Conservation (phyloP, 1,140 invertebrate genomes). For the Caenorhabditis tropicalis region DNA sequence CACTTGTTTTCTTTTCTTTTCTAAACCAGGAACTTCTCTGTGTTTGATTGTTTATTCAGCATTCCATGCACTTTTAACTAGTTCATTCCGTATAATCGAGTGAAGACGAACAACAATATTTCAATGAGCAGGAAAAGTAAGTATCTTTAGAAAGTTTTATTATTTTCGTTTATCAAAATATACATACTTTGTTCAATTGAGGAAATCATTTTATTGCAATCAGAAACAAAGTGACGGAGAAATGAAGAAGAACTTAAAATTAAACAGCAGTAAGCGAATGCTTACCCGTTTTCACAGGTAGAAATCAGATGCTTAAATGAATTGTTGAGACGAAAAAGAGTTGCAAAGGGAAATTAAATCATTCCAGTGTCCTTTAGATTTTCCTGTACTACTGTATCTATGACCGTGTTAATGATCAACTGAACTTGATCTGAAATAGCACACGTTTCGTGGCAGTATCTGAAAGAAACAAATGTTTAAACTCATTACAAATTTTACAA, state of each 20-base stretch:
- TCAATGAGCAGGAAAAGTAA: too few species aligned
- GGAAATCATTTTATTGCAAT: too few species aligned
- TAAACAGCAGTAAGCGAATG: background rate
- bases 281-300: background rate
- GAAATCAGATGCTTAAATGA: background rate
- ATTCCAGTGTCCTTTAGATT: constrained; percentile 67
- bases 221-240: too few species aligned
- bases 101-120: too few species aligned
- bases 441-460: constrained; percentile 74
- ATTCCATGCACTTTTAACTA: too few species aligned
- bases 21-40: background rate
- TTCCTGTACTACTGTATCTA: constrained; percentile 71
- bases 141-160: too few species aligned
- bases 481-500: background rate
- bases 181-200: too few species aligned
- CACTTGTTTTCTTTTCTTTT: background rate
- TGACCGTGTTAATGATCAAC: constrained; percentile 71
- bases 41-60: too few species aligned
- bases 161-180: too few species aligned
- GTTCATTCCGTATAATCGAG: too few species aligned
- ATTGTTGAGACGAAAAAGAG: too few species aligned
- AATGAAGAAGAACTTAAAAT: too few species aligned
- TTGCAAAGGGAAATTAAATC: constrained; percentile 50
- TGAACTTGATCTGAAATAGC: constrained; percentile 73
- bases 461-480: background rate